A percentile compares a stretch with the other conserved stretches of the same genome.
These are phyloP conservation scores for Leucophora obtusa DNA, from an alignment of 2,888 invertebrate genomes.

Conservation along the genomic window DNA sequence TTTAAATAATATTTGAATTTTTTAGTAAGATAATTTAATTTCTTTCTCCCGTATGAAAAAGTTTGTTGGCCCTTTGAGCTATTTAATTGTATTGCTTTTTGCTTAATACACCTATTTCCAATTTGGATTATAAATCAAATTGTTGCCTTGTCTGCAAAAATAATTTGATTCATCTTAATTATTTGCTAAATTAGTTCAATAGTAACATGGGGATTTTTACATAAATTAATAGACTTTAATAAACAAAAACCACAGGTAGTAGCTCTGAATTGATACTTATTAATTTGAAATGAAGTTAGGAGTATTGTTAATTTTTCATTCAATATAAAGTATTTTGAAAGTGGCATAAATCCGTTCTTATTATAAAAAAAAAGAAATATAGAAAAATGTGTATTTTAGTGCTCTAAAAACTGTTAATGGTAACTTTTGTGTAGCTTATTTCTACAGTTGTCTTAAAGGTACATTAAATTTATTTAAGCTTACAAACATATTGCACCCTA, in stretches of 20 bases:
- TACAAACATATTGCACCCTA: too few species aligned
- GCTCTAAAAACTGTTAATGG: too few species aligned
- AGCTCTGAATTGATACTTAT: background rate
- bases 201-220: background rate
- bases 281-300: too few species aligned
- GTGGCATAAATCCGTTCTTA: too few species aligned
- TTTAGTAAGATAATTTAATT: background rate
- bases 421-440: too few species aligned
- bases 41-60: background rate
- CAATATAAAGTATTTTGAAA: too few species aligned
- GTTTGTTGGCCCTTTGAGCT: background rate
- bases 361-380: too few species aligned
- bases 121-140: slow-evolving; percentile 4
- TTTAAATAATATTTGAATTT: background rate
- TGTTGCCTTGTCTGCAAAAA: background rate
- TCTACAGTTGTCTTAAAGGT: too few species aligned
- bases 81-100: background rate
- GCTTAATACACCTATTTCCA: background rate
- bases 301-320: too few species aligned
- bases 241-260: background rate
- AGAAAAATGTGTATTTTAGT: too few species aligned
- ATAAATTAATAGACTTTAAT: background rate
- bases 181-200: background rate
- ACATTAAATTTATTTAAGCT: too few species aligned
- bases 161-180: background rate